These are phyloP conservation scores for Muricea muricata DNA, from an alignment of 92 coral and sea anemone species.

Conservation along the genomic window DNA sequence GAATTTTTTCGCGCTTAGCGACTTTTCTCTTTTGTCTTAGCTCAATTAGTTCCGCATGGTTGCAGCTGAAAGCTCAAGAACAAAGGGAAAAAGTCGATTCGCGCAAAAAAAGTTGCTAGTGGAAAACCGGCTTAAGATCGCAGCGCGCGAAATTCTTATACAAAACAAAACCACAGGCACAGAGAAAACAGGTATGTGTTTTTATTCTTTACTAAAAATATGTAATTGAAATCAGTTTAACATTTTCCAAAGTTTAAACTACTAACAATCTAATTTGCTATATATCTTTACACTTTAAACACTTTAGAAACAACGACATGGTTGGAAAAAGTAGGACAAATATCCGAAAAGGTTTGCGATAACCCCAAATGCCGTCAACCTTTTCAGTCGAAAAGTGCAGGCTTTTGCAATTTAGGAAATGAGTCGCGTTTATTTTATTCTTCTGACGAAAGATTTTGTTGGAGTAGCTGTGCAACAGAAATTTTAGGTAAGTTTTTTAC, in stretches of 20 bases:
- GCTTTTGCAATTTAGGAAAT: neutral
- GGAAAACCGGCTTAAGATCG: no score
- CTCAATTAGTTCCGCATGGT: no score
- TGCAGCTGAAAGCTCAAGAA: no score
- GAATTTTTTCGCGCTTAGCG: no score
- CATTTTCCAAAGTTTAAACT: neutral
- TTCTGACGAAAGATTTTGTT: constrained; percentile 12
- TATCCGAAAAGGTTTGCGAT: neutral
- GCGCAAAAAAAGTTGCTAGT: no score
- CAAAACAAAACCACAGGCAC: neutral
- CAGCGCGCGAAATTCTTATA: no score
- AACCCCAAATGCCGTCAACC: constrained; percentile 3
- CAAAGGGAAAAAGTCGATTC: no score
- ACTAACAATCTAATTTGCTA: neutral
- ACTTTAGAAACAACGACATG: neutral
- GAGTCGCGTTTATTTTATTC: neutral
- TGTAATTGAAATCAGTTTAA: neutral
- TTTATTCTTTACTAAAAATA: neutral
- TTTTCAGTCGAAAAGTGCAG: neutral
- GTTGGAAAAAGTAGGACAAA: neutral
- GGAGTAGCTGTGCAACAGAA: constrained; percentile 20
- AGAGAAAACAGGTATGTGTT: neutral
- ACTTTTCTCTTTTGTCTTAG: no score
- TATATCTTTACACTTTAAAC: neutral
- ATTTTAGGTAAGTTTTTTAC: neutral